Base-by-base conservation (phyloP, 1,140 invertebrate species). In the Muscidifurax raptorellus region DNA sequence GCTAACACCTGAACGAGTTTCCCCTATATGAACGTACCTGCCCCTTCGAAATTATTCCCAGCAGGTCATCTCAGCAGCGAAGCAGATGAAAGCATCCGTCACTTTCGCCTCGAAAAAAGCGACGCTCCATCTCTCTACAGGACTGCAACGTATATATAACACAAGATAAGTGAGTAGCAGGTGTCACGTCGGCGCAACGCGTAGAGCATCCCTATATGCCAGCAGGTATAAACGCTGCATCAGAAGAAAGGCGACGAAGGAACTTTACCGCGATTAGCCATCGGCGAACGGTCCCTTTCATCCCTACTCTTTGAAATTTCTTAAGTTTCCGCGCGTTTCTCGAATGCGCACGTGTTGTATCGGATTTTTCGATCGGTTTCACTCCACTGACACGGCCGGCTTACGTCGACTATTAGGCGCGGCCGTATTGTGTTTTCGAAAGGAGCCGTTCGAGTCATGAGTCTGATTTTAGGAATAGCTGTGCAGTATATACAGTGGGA, bases 81-180 rank as follows among this genome's bases (percentile, higher is more conserved):
- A 40, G 71, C 28, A 74, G 30, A 74, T 32, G 32, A 32, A 59
- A 47, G 36, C 36, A 47, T 15, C 44, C n/a, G 40, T 76, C 40
- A 47, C 4, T 76, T 76, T 52, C 15, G 3, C 22, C 22, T n/a
- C 32, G 0, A 74, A 40, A 32, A 74, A 47, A 76, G 40, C 22
- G 22, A 12, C 22, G 59, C 64, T 67, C 40, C 74, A 44, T 69
- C 69, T 44, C 25, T 2, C 4, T 40, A 30, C 22, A n/a, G 13
- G 28, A 9, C 10, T 28, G 27, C 9, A 40, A 40, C 32, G 22
- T 72, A 22, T 30, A 22, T 72, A 4, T 59, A 59, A 5, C 18
- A n/a, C 52, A 18, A 59, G 77, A 88, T 86, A 87, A 87, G 88
- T 90, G 90, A 89, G 90, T 91, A 91, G 89, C 88, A 91, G 88